Conservation (phyloP, 30 jellyfish, hydroid and myxozoan genomes). For the Haliclystus octoradiatus region DNA sequence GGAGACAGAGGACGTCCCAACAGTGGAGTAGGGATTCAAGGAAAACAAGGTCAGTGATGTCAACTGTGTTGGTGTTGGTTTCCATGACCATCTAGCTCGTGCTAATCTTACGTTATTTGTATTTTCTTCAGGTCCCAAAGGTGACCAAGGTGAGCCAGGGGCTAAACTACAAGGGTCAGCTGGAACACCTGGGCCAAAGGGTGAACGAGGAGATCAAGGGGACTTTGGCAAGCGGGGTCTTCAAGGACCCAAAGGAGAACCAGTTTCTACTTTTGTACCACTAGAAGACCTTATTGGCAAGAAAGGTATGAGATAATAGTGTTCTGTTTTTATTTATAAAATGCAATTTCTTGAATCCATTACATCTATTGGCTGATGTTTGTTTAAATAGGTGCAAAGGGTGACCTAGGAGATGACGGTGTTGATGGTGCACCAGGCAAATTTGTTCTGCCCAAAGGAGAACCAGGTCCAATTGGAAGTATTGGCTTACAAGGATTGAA, state of each 20-base stretch:
- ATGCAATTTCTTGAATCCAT: background rate
- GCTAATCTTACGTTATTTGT: too few species aligned
- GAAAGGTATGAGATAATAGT: conserved; percentile 3
- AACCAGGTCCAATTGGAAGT: background rate
- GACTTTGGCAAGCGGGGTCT: background rate
- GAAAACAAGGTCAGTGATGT: background rate
- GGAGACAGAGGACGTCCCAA: background rate
- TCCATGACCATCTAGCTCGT: too few species aligned
- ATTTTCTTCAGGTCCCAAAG: background rate
- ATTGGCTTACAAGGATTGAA: background rate
- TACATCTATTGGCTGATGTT: background rate
- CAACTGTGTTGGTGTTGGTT: too few species aligned
- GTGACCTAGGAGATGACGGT: background rate
- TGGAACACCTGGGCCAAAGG: conserved; percentile 34
- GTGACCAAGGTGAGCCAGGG: background rate
- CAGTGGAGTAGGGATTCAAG: background rate
- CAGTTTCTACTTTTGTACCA: conserved; percentile 6
- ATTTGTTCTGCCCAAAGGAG: background rate
- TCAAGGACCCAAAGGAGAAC: conserved; percentile 25
- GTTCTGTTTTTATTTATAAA: too few species aligned
- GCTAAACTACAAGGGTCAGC: background rate
- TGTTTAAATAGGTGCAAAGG: background rate
- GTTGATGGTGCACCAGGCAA: background rate
- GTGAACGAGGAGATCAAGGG: conserved; percentile 9
- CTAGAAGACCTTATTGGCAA: conserved; percentile 10